phyloP scores from a whole-genome alignment of 2,888 invertebrate species.

The Sinelater perroti region DNA sequence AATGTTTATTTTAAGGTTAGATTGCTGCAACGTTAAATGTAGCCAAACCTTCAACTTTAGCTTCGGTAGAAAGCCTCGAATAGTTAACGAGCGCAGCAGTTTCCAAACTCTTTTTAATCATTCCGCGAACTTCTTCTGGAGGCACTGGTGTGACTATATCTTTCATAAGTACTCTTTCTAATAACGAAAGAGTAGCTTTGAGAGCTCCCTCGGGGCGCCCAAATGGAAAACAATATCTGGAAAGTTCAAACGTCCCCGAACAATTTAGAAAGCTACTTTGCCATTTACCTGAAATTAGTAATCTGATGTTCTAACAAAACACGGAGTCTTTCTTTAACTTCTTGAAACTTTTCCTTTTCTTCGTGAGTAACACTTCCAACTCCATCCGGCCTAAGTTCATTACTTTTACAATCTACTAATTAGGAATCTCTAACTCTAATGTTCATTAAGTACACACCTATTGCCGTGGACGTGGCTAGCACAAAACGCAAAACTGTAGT shows the following conservation, averaged over 20 bases:
- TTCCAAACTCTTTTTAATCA: constrained; percentile 97
- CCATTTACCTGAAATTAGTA: constrained; percentile 90
- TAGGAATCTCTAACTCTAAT: constrained; percentile 52
- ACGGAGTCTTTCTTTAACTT: constrained; percentile 94
- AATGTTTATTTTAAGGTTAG: constrained; percentile 6
- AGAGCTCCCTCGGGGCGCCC: constrained; percentile 98
- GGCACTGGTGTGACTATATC: constrained; percentile 98
- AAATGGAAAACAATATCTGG: constrained; percentile 96
- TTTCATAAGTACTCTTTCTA: constrained; percentile 98
- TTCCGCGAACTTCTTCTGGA: constrained; percentile 91
- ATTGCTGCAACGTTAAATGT: too few relatives aligned
- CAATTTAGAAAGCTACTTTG: neutral
- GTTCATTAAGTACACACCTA: constrained; percentile 70
- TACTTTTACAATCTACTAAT: constrained; percentile 61
- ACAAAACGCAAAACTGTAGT: constrained; percentile 99
- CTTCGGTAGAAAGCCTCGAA: constrained; percentile 93
- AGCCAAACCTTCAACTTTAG: constrained; percentile 92
- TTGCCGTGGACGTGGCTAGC: constrained; percentile 99
- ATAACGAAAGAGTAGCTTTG: constrained; percentile 93
- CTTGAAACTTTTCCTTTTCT: constrained; percentile 97
- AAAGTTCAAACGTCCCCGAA: constrained; percentile 26
- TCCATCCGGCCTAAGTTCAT: constrained; percentile 88
- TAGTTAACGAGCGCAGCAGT: constrained; percentile 98
- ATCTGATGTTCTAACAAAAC: constrained; percentile 96
- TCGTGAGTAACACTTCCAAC: constrained; percentile 98